These are phyloP conservation scores for Resseliella maxima DNA, from an alignment of 2,888 invertebrate species.

Conservation along the genomic window DNA sequence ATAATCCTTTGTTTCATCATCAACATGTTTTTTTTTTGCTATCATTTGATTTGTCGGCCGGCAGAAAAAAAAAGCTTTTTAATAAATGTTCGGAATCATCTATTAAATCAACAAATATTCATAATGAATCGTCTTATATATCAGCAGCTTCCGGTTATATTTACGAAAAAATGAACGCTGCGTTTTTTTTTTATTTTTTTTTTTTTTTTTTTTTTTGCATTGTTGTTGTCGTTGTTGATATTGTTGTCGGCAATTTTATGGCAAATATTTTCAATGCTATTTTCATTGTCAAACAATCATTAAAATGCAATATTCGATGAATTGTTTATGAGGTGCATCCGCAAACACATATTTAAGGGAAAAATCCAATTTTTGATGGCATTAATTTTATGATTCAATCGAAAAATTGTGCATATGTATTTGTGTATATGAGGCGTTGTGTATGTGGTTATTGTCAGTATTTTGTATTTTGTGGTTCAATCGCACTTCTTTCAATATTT, in stretches of 20 bases:
- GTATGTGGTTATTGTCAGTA: not conserved
- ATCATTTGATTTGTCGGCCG: not conserved
- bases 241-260: not conserved
- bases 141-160: not conserved
- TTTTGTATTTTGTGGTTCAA: not conserved
- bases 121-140: not conserved
- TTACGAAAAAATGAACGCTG: not conserved
- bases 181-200: not conserved
- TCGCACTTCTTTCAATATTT: not conserved
- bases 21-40: not conserved
- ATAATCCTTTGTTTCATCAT: slow-evolving; percentile 2
- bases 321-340: slow-evolving; percentile 23
- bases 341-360: slow-evolving; percentile 13
- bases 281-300: slow-evolving; percentile 4
- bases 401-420: no score
- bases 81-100: not conserved
- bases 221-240: no score
- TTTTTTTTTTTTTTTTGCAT: no score
- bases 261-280: not conserved
- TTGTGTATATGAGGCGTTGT: not conserved
- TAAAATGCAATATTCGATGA: slow-evolving; percentile 11
- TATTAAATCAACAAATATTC: not conserved
- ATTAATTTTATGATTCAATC: slow-evolving; percentile 4
- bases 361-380: not conserved
- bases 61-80: not conserved